Percentiles rank a stretch among this genome's conserved stretches.
Conservation (phyloP, 2,888 invertebrate species). For the Idaea aversata region DNA sequence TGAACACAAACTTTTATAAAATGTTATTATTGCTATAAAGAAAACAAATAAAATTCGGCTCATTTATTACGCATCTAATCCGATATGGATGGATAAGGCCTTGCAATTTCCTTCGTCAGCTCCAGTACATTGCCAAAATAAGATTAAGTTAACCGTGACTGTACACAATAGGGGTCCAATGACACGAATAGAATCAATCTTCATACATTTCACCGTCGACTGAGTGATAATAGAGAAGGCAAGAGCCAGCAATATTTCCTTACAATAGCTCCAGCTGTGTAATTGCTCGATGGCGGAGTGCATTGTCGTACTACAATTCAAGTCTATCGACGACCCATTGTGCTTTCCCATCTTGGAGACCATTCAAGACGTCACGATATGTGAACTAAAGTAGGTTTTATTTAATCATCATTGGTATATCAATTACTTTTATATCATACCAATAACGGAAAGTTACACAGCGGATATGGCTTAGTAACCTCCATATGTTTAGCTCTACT, state of each 20-base stretch:
- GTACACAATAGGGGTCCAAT: conserved; percentile 39
- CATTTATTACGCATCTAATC: conserved; percentile 26
- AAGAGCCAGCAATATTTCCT: conserved; percentile 40
- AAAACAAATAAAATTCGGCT: conserved; percentile 27
- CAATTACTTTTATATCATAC: background rate
- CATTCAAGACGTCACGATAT: conserved; percentile 27
- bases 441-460: background rate
- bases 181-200: conserved; percentile 50
- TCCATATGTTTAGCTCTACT: no score
- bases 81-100: conserved; percentile 31
- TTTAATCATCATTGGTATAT: conserved; percentile 5
- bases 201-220: conserved; percentile 52
- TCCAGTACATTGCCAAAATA: conserved; percentile 27
- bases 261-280: conserved; percentile 52
- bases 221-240: conserved; percentile 44
- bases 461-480: background rate
- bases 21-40: conserved; percentile 14
- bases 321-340: conserved; percentile 42
- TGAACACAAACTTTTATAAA: background rate
- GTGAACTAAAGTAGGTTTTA: conserved; percentile 14
- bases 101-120: conserved; percentile 27
- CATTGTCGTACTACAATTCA: conserved; percentile 58
- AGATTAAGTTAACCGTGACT: conserved; percentile 30
- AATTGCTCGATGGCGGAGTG: conserved; percentile 54
- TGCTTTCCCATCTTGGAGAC: conserved; percentile 32